Base-by-base conservation (phyloP, 2,113 vertebrate genomes). In the Dromas ardeola region DNA sequence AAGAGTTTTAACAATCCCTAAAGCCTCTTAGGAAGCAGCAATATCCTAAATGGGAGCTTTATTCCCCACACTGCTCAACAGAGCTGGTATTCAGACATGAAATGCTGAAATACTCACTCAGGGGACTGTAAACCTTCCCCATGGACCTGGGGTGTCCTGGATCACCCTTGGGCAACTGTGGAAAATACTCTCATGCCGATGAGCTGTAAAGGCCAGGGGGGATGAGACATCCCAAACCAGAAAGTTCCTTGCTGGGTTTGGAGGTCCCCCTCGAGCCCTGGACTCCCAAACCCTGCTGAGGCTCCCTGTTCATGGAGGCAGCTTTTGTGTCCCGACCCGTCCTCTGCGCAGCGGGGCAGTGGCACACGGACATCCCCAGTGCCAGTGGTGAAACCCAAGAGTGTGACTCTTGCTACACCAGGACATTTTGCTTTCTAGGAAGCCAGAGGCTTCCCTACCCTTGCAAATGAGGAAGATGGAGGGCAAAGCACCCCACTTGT, bases 1-100 rank as follows among this genome's bases (percentile, higher is more conserved):
- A 59, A 86, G 94, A 76, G 91, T 94, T 97, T 94, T 92, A 94
- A 93, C 91, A 97, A 97, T 93, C 95, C 87, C 70, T 95, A 96
- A 97, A 96, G 94, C 94, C 87, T 97, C 97, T 97, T 97, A 97
- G 81, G 80, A 84, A 90, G 67, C 81, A 96, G 89, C 86, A 96
- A 96, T 94, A 91, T 93, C 85, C 91, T 95, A 95, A 97, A 96
- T 93, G 93, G 89, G 42, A 95, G 89, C 91, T 94, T 97, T 97
- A 97, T 96, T 97, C 78, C 59, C 26, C 11, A 1, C 38, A n/a
- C 74, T 1, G 9, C 81, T 85, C 78, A 80, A 96, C 78, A 97
- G 86, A 96, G 83, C 49, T 25, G 29, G 73, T 53, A 94, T 97
- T 97, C 88, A 96, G 87, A 43, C 11, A 8, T 7, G 11, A 90